Evolutionary conservation across 2,888 invertebrate species (phyloP), one percentile per base, ranked within the genome.

Genomic region (Malacosoma neustria): DNA sequence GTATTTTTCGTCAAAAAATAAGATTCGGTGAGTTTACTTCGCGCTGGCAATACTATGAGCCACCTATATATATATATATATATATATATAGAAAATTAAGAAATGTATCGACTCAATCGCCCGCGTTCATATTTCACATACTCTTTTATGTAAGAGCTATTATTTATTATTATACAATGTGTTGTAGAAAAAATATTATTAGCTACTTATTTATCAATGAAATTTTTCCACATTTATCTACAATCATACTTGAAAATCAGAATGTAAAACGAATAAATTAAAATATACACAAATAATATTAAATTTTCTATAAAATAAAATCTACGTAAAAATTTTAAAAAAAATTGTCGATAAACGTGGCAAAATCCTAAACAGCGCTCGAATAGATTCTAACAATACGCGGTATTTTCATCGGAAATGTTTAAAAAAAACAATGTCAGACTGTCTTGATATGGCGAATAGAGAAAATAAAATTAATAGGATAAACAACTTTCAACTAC

Each of bases 171-270:
- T 46, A 48, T 36, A 45, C 37, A 42, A 33, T 33, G 52, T 51
- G 43, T 42, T 43, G 48, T 50, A 46, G 42, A 50, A 48, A 51
- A 48, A 42, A 50, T 43, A 45, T 46, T 33, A 43, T 33, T 29
- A 40, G 38, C 35, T 41, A 41, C 36, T 30, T 44, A 46, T 40
- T 42, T 46, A 39, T 49, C 9, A 22, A 22, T 22, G 5, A 7
- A 9, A 4, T 22, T 7, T 22, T 22, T 5, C 22, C 22, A 22
- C 22, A 22, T 22, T 22, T 22, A 22, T 22, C 22, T 5, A 22
- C 9, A 7, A 22, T 22, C 22, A 3, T 22, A 7, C 4, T 22
- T 6, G 9, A 22, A 7, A 22, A 22, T 22, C 22, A 0, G 9
- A 22, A 22, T 22, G 22, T 22, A n/a, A n/a, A n/a, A n/a, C n/a